Evolutionary conservation across 2,888 invertebrate species (phyloP).

Genomic region (Meganola albula): DNA sequence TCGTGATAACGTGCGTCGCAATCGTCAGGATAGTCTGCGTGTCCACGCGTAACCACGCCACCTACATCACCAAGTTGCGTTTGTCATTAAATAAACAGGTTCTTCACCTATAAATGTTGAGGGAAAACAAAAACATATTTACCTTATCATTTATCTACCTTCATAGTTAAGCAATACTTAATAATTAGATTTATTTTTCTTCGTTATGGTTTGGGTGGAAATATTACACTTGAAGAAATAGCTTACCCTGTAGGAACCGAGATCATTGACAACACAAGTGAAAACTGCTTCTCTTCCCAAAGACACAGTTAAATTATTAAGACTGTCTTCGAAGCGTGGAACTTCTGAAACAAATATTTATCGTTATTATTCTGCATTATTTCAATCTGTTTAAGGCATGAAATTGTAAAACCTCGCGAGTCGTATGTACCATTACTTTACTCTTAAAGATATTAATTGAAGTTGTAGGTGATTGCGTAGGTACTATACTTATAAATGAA

Average conservation of each 20-base stretch:
- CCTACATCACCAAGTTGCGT: too few species aligned
- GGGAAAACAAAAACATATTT: background rate
- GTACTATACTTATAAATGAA: too few species aligned
- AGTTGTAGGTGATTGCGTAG: too few species aligned
- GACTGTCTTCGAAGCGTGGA: conserved; percentile 87
- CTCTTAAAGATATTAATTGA: too few species aligned
- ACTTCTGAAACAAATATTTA: conserved; percentile 73
- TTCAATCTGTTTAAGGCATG: too few species aligned
- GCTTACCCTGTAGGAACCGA: conserved; percentile 86
- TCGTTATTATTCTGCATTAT: too few species aligned
- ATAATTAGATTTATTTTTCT: background rate
- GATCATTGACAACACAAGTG: conserved; percentile 90
- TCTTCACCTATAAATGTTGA: background rate
- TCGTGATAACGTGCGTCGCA: conserved; percentile 92
- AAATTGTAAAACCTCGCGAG: too few species aligned
- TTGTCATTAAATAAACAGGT: background rate
- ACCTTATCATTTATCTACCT: too few species aligned
- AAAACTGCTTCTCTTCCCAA: conserved; percentile 89
- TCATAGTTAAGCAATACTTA: too few species aligned
- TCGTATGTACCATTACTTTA: too few species aligned
- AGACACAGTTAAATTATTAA: conserved; percentile 89
- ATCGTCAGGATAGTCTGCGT: conserved; percentile 95
- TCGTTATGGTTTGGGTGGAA: background rate
- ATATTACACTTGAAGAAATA: conserved; percentile 32
- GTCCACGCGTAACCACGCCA: conserved; percentile 94